These are phyloP conservation scores for Lasiommata megera DNA, from an alignment of 2,888 invertebrate species.

Conservation along the genomic window DNA sequence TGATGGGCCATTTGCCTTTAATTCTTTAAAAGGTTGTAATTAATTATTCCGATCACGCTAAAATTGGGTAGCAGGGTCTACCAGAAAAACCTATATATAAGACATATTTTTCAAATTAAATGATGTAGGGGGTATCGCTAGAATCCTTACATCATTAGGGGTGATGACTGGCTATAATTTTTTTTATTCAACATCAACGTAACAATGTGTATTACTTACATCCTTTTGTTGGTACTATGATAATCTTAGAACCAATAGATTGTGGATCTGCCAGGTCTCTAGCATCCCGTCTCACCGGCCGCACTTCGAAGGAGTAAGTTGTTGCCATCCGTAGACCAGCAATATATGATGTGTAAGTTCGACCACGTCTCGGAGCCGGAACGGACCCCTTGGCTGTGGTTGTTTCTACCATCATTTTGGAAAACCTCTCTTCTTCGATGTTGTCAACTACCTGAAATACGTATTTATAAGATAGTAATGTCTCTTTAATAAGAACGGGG, in stretches of 20 bases:
- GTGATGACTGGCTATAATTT: no score
- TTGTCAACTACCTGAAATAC: conserved; percentile 61
- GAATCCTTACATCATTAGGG: no score
- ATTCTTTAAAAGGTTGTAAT: no score
- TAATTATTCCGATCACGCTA: no score
- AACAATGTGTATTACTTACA: conserved; percentile 83
- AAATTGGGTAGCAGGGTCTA: no score
- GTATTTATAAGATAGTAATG: neutral
- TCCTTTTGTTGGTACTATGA: conserved; percentile 90
- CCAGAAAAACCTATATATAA: no score
- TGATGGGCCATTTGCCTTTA: no score
- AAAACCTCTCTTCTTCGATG: conserved; percentile 53
- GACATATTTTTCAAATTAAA: no score
- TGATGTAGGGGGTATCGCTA: no score
- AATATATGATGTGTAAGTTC: conserved; percentile 81
- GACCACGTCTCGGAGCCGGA: conserved; percentile 47
- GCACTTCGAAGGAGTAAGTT: conserved; percentile 89
- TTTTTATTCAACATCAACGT: no score
- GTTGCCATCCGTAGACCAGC: conserved; percentile 90
- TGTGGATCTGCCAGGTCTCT: conserved; percentile 76
- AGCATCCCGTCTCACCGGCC: conserved; percentile 78
- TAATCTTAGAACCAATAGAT: conserved; percentile 84
- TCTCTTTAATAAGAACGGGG: no score
- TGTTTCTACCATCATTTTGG: conserved; percentile 39
- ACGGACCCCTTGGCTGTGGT: conserved; percentile 40